Conservation (phyloP, 23 tunicate species). For the Ascidia mentula region DNA sequence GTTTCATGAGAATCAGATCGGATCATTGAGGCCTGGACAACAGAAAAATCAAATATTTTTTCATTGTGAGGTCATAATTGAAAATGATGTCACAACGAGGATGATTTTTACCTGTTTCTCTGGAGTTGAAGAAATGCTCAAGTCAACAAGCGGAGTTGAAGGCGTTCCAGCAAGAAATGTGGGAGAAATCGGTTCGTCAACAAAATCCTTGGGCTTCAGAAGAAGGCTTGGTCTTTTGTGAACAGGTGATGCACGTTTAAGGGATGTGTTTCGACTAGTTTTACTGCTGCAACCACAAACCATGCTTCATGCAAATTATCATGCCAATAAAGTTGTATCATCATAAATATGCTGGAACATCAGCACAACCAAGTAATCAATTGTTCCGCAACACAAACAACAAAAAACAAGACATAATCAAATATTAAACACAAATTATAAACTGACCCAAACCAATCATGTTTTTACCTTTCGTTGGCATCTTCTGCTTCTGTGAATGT, state of each 20-base stretch:
- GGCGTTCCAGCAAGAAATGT: not conserved
- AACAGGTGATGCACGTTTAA: conserved; percentile 11
- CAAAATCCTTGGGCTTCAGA: not conserved
- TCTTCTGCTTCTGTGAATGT: not conserved
- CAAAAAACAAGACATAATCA: not conserved
- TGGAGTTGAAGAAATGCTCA: not conserved
- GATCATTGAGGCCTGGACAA: not conserved
- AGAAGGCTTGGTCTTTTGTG: not conserved
- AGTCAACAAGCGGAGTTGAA: conserved; percentile 10
- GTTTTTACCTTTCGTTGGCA: not conserved
- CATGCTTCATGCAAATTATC: too few relatives aligned
- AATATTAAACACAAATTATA: not conserved
- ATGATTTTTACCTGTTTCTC: conserved; percentile 4
- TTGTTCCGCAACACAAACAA: too few relatives aligned
- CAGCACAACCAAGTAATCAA: too few relatives aligned
- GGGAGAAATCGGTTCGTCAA: not conserved
- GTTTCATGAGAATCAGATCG: not conserved
- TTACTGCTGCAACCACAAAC: too few relatives aligned
- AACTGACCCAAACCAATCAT: not conserved
- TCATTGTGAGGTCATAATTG: not conserved
- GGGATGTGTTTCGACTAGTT: conserved; percentile 6
- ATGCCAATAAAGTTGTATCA: too few relatives aligned
- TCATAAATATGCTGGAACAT: too few relatives aligned
- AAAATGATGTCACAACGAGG: not conserved
- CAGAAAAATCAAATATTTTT: not conserved